Evolutionary conservation across 2,888 invertebrate genomes (phyloP).

Genomic region (Brachyopa scutellaris): DNA sequence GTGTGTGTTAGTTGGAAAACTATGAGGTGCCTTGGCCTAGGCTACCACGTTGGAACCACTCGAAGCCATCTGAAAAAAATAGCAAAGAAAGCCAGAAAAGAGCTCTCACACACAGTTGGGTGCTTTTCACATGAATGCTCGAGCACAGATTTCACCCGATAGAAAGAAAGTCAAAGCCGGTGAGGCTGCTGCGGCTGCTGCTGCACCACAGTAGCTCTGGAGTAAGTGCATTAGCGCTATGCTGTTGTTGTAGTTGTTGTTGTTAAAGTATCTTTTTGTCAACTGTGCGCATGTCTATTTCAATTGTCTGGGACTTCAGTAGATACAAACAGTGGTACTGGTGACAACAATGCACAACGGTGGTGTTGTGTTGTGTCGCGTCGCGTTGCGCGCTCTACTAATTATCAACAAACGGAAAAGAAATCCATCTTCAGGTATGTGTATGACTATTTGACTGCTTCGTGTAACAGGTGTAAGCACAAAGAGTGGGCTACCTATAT

Average conservation of each 20-base stretch:
- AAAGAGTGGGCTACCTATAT: conserved; percentile 23
- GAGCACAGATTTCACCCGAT: conserved; percentile 67
- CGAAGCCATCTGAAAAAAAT: not conserved
- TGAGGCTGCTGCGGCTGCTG: conserved; percentile 15
- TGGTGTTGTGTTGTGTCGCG: conserved; percentile 37
- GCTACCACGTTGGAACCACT: conserved; percentile 3
- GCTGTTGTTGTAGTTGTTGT: conserved; percentile 8
- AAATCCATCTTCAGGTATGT: conserved; percentile 65
- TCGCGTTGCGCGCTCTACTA: conserved; percentile 69
- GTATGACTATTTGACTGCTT: not conserved
- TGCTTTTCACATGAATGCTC: conserved; percentile 67
- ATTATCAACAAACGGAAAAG: conserved; percentile 67
- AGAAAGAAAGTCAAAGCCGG: conserved; percentile 63
- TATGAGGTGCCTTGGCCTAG: conserved; percentile 19
- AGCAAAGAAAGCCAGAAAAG: conserved; percentile 5
- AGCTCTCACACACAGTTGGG: conserved; percentile 64
- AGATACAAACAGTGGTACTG: conserved; percentile 15
- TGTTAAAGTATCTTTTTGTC: conserved; percentile 37
- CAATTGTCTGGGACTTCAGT: conserved; percentile 48
- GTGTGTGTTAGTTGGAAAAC: too few relatives aligned
- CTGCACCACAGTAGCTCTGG: conserved; percentile 47
- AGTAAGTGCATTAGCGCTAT: conserved; percentile 10
- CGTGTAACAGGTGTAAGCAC: conserved; percentile 40
- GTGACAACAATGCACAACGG: conserved; percentile 49
- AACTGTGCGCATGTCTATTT: conserved; percentile 51